Base-by-base conservation (phyloP, 2,888 invertebrate genomes). In the Epirrita christyi region DNA sequence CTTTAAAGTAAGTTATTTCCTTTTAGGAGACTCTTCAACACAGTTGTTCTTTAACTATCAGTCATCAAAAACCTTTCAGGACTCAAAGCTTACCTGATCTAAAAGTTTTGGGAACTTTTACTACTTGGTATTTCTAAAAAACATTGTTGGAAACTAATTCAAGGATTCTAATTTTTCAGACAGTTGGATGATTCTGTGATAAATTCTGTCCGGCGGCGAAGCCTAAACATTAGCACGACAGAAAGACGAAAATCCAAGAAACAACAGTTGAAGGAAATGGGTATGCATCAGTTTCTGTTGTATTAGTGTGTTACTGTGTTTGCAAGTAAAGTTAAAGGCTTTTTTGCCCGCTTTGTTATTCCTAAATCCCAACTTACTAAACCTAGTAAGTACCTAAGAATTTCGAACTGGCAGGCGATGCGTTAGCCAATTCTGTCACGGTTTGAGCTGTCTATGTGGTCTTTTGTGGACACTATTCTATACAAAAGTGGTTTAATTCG, bases 161-260 rank as follows among this genome's bases (percentile, higher is more conserved):
- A 21, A 1, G 8, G 9, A 7, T 32, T 32, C 0, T 0, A 32
- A 32, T 7, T 7, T 32, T 83, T 76, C 68, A 93, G 95, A 29
- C 93, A 94, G 80, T 85, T 95, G 51, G 95, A 95, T 73, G 95
- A 95, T 68, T 94, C 93, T 5, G 86, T 94, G 63, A 94, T 97
- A 68, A 96, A 95, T 84, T 96, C 96, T 0, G 93, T 97, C 41
- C 93, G 96, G 53, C 94, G 83, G 51, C 79, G 91, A 70, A 88
- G 84, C 61, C 71, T 84, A 3, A 86, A 81, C 61, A 61, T 86
- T 50, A 90, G 93, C 53, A 80, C 88, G 0, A 93, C 95, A 42
- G 96, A 96, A 70, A 91, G 96, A 52, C 93, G 98, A 65, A 97
- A 96, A 83, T 97, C 97, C 38, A 91, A 86, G 65, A 88, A 85